Conservation (phyloP, 2,113 vertebrate species). For the Anguilla japonica region DNA sequence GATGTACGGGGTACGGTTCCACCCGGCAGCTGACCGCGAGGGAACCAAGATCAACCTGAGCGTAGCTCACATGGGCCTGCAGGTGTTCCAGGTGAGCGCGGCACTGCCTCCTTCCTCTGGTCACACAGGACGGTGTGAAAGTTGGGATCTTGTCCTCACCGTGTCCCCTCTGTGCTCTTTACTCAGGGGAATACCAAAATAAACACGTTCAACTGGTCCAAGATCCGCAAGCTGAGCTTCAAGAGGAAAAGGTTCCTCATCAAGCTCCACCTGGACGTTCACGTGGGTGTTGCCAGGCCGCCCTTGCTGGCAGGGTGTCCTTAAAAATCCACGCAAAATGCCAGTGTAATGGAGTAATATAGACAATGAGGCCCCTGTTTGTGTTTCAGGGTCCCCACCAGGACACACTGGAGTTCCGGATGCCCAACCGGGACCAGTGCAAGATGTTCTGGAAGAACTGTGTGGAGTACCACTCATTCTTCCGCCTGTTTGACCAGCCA, state of each 20-base stretch:
- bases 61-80: slow-evolving; percentile 89
- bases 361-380: not conserved
- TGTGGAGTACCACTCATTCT: slow-evolving; percentile 80
- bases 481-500: slow-evolving; percentile 76
- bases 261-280: slow-evolving; percentile 78
- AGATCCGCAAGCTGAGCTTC: slow-evolving; percentile 81
- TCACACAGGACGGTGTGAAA: not conserved
- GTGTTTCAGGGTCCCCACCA: slow-evolving; percentile 69
- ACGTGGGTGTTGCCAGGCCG: slow-evolving; percentile 54
- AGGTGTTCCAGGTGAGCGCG: slow-evolving; percentile 90
- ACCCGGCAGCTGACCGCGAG: slow-evolving; percentile 87
- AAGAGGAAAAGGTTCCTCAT: slow-evolving; percentile 80
- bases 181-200: slow-evolving; percentile 77
- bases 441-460: slow-evolving; percentile 84
- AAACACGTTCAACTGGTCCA: slow-evolving; percentile 83
- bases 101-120: not conserved
- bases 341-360: not conserved
- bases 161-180: not conserved
- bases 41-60: slow-evolving; percentile 92
- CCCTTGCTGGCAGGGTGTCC: too few relatives aligned
- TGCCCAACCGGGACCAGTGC: slow-evolving; percentile 78
- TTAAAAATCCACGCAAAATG: not conserved
- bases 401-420: slow-evolving; percentile 75
- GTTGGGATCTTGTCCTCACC: not conserved
- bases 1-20: slow-evolving; percentile 92